Conservation (phyloP, 2,113 vertebrate species). For the Heterocephalus glaber region DNA sequence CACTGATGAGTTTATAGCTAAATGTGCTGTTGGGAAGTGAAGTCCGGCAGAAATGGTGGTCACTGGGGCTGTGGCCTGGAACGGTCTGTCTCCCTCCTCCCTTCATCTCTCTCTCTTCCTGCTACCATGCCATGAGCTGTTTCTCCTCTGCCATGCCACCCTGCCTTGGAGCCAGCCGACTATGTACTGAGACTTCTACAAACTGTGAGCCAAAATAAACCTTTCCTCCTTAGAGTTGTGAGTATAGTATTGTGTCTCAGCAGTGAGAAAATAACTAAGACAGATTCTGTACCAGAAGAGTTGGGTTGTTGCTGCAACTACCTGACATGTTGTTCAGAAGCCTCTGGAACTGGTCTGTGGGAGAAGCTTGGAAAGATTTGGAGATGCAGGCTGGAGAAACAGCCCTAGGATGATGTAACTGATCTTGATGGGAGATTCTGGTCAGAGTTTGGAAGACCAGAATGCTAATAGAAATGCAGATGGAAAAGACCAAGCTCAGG, state of each 20-base stretch:
- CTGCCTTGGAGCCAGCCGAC: not conserved
- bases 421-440: too few relatives aligned
- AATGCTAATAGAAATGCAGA: not conserved
- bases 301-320: not conserved
- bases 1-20: not conserved
- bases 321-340: not conserved
- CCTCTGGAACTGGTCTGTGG: not conserved
- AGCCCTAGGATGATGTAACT: too few relatives aligned
- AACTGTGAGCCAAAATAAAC: not conserved
- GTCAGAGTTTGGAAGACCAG: not conserved
- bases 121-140: not conserved
- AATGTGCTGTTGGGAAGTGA: not conserved
- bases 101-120: not conserved
- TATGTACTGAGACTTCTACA: not conserved
- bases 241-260: not conserved
- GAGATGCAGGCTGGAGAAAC: not conserved
- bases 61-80: not conserved
- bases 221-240: not conserved
- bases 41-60: not conserved
- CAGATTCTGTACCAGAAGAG: not conserved
- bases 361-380: not conserved
- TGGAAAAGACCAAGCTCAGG: not conserved
- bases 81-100: not conserved
- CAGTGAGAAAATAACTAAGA: not conserved
- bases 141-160: not conserved